Evolutionary conservation across 1,140 invertebrate genomes (phyloP).

Genomic region (Saccostrea echinata): DNA sequence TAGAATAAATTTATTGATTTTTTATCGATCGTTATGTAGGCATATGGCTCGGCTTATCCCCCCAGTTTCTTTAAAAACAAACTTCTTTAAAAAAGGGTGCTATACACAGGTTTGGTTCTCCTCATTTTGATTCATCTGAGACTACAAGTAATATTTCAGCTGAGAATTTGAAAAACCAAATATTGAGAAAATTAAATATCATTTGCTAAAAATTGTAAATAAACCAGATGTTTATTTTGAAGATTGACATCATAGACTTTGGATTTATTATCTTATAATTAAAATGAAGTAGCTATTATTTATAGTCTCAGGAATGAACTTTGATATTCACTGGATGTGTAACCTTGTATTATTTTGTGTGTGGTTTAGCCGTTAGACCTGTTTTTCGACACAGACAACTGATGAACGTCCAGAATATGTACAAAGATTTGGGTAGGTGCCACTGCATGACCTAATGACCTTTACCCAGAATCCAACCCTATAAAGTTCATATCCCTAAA

Average conservation of each 20-base stretch:
- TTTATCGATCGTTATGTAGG: no score
- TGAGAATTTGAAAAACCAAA: neutral
- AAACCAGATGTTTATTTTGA: no score
- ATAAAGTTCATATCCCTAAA: neutral
- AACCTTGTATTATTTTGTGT: constrained; percentile 29
- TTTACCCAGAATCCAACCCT: neutral
- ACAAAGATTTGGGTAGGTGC: constrained; percentile 28
- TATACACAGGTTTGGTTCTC: neutral
- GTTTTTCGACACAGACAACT: neutral
- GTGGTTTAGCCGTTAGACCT: constrained; percentile 19
- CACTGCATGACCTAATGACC: neutral
- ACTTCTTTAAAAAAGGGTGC: neutral
- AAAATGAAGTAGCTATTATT: neutral
- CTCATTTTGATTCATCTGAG: neutral
- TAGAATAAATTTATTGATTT: no score
- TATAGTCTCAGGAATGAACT: neutral
- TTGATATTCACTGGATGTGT: neutral
- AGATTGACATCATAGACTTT: no score
- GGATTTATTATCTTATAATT: neutral
- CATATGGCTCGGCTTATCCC: no score
- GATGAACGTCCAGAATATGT: neutral
- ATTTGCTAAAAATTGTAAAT: no score
- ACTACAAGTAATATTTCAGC: neutral
- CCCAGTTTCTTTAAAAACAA: no score
- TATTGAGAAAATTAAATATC: no score